Base-by-base conservation (phyloP, 2,113 vertebrate species). In the Setophaga petechia region DNA sequence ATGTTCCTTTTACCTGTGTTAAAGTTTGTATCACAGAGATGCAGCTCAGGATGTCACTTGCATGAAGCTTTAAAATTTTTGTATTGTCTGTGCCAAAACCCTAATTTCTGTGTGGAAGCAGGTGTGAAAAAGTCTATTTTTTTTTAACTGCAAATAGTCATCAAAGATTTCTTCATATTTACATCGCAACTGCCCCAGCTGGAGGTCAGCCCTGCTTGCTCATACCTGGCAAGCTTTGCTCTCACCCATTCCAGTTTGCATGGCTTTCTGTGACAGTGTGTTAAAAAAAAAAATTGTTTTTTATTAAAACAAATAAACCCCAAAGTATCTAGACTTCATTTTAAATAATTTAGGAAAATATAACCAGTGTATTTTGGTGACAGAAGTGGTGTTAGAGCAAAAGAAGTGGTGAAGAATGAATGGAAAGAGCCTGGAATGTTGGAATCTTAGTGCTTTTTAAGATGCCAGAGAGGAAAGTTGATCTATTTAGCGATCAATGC, bases 401-500 rank as follows among this genome's bases (percentile, higher is more conserved):
- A 35, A 59, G 62, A 84, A 68, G 28, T 11, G 18, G 23, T 78
- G 31, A 89, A 43, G 51, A 78, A 66, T 43, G 18, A 78, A 62
- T 39, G 4, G 25, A 72, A 89, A 80, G 58, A 59, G 5, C 39
- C 27, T 59, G 46, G 46, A 47, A 47, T 47, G 9, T 46, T 84
- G 73, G 33, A 75, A 63, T 84, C 58, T n/a, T 67, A 35, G 37
- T 49, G 47, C 25, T 76, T 87, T 84, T 51, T 55, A 80, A 43
- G 54, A 84, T 81, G 21, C 62, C 57, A 79, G 28, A 68, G 33
- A 52, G 23, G 68, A 65, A 80, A 81, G 44, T 9, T n/a, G 52
- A 58, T 90, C 20, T 67, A 75, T 79, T 76, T 67, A 92, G 67
- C 82, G 82, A 39, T 69, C 30, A n/a, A 33, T 81, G 44, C 44